Base-by-base conservation (phyloP, 2,888 invertebrate genomes). In the Mylabris sibirica region DNA sequence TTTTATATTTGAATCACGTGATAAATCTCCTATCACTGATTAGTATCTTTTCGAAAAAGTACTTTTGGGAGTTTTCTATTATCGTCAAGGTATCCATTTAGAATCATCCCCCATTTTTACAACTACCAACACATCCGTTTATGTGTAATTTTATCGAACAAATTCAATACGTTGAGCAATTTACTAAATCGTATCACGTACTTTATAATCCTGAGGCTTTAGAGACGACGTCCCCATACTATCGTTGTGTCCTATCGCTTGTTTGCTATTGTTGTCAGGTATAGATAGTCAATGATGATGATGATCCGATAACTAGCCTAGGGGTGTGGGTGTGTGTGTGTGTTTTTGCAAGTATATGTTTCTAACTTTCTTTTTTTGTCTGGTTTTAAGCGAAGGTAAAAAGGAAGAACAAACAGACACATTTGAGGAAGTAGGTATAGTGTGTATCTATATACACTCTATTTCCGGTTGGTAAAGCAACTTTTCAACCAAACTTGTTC, bases 221-320 rank as follows among this genome's bases (percentile, higher is more conserved):
- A 68, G 70, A 67, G 17, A 44, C 44, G 44, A 44, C 44, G n/a
- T 30, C 30, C 30, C 30, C 8, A 30, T 44, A 44, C 44, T 44
- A n/a, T 44, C 38, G 17, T 44, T 44, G 38, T n/a, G 38, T 38
- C 38, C 38, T 38, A 38, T 12, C 38, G 14, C 30, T 38, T 38
- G 38, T 38, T 44, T 44, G 44, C 6, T 44, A 44, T 44, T 44
- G 44, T 44, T 44, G 44, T 44, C 44, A 44, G 44, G 44, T 17
- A 44, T 44, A 44, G 44, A 44, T 44, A 44, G 44, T 44, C 44
- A 44, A 14, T 38, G 14, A 66, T 65, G 67, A 68, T 68, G 70
- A 70, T 68, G 70, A 70, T 70, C 70, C 68, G 68, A 68, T 70
- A 70, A 70, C 70, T 68, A 63, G 70, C 70, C 70, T 57, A 59